phyloP scores from a whole-genome alignment of 2,113 vertebrate genomes.

The Orthonyx spaldingii region DNA sequence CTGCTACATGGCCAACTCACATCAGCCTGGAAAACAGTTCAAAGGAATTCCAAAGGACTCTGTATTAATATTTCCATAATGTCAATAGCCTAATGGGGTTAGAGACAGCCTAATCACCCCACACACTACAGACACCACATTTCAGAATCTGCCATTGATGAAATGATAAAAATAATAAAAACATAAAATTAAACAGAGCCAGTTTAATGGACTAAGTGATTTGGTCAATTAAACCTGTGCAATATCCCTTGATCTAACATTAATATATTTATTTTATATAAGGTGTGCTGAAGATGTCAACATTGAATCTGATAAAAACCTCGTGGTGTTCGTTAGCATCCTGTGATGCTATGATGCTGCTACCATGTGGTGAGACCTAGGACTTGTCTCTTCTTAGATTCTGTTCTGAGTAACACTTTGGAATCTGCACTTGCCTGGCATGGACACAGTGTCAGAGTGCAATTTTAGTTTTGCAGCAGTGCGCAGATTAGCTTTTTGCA shows the following conservation, averaged over 20 bases:
- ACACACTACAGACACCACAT: not conserved
- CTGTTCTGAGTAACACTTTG: not conserved
- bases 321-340: not conserved
- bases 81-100: not conserved
- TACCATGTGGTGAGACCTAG: not conserved
- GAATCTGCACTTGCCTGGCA: not conserved
- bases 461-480: not conserved
- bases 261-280: not conserved
- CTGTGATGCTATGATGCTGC: not conserved
- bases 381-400: not conserved
- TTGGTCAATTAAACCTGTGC: not conserved
- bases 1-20: not conserved
- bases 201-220: not conserved
- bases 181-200: not conserved
- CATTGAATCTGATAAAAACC: not conserved
- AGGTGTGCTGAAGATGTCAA: not conserved
- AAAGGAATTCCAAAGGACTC: not conserved
- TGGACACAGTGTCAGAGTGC: not conserved
- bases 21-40: not conserved
- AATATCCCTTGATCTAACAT: not conserved
- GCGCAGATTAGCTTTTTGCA: not conserved
- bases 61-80: not conserved
- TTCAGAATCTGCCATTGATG: not conserved
- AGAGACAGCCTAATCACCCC: not conserved
- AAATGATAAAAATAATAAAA: not conserved